Evolutionary conservation across 2,888 invertebrate genomes (phyloP), one percentile per base, ranked within the genome.

Genomic region (Cheilosia grossa): DNA sequence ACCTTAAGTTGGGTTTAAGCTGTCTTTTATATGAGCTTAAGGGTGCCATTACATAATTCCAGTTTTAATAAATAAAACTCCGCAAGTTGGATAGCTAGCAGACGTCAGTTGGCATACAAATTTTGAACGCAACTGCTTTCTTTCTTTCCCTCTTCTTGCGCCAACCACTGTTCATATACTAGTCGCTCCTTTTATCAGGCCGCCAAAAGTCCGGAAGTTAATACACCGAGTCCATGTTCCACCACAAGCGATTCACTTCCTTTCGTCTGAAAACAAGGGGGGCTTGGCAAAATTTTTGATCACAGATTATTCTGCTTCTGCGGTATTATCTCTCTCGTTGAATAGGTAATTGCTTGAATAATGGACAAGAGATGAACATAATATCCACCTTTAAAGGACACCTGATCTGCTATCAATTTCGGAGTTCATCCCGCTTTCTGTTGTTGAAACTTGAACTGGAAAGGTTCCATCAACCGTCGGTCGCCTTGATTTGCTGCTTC

Each of bases 221-320:
- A 67, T 47, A 51, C n/a, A 61, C 27, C 27, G 61, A 49, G 17
- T 59, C 47, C 37, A 66, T 67, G 80, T 67, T 67, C 61, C 47
- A 47, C 66, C 74, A 67, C 66, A 80, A 67, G 47, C 79, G 33
- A 54, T 61, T 49, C 61, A 74, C 74, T 61, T 67, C 74, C 74
- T 59, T 53, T 49, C n/a, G 27, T 21, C 47, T 44, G 58, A 59
- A 58, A 51, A 47, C 33, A 27, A 61, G 42, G 13, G 21, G 24
- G 54, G 30, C 30, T 9, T 40, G 66, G 53, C 24, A 58, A 44
- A 6, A 27, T 58, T 53, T 42, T 30, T 53, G 44, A 73, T 53
- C 37, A 44, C 21, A 58, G 63, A 53, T 73, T 66, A 66, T 59
- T 51, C 66, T 44, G 58, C 51, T 27, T 51, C 51, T 66, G 73